Conservation (phyloP, 2,113 vertebrate species). For the Psilopsiagon aurifrons region DNA sequence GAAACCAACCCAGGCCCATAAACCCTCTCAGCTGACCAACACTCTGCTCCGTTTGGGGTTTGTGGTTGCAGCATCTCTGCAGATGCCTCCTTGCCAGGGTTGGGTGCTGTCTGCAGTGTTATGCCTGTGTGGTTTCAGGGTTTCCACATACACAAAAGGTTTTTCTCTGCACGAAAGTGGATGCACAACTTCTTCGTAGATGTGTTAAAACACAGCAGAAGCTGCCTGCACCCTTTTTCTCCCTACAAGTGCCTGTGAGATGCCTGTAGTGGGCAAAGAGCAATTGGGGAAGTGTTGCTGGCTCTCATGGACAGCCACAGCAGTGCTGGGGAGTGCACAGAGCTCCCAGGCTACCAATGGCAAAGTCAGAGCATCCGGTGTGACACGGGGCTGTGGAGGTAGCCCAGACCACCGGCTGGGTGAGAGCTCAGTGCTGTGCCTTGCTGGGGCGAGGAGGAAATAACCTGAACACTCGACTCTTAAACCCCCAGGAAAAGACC, state of each 20-base stretch:
- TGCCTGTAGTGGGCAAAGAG: background rate
- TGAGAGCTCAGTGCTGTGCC: fast-evolving
- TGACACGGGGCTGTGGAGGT: background rate
- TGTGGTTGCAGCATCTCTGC: background rate
- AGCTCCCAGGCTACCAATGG: fast-evolving
- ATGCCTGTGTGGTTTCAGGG: background rate
- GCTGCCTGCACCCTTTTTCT: fast-evolving
- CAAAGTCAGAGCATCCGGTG: background rate
- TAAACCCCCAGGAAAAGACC: background rate
- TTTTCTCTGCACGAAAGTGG: background rate
- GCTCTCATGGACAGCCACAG: fast-evolving
- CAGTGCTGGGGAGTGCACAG: fast-evolving
- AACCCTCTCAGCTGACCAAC: fast-evolving
- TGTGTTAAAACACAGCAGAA: background rate
- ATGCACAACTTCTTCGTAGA: background rate
- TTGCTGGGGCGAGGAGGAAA: background rate
- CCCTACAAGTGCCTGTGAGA: background rate
- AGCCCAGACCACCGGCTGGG: background rate
- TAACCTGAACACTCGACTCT: fast-evolving
- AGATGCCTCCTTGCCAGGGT: background rate
- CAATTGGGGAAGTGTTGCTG: background rate
- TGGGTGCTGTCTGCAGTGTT: background rate
- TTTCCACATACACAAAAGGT: background rate
- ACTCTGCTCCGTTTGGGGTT: background rate
- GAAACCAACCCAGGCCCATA: background rate